Evolutionary conservation across 2,113 vertebrate genomes (phyloP).

Genomic region (Stictonetta naevosa): DNA sequence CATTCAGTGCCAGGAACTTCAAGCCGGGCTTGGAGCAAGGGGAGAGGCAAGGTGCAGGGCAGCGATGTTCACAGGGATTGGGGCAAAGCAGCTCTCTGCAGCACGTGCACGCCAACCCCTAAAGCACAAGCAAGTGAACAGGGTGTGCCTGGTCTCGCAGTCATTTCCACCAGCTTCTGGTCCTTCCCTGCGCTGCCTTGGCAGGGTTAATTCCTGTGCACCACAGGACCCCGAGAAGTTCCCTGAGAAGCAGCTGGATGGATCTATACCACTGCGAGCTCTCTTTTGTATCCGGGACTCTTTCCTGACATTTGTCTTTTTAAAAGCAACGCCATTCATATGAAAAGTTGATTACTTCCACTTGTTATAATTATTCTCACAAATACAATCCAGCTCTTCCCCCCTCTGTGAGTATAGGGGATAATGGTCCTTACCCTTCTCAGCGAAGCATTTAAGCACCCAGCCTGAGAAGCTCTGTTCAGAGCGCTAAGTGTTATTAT

Average conservation of each 20-base stretch:
- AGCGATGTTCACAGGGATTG: fast-evolving
- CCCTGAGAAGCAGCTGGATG: constrained; percentile 26
- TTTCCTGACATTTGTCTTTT: not conserved
- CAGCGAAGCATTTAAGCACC: not conserved
- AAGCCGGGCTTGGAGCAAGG: not conserved
- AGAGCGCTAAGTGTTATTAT: constrained; percentile 25
- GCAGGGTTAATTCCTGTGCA: constrained; percentile 8
- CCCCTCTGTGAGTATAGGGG: not conserved
- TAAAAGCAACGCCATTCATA: constrained; percentile 35
- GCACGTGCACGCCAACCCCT: not conserved
- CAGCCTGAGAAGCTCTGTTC: constrained; percentile 42
- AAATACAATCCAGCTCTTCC: constrained; percentile 35
- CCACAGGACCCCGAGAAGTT: not conserved
- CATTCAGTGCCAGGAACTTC: not conserved
- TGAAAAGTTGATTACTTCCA: constrained; percentile 44
- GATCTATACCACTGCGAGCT: not conserved
- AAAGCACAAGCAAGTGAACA: fast-evolving
- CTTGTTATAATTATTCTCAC: constrained; percentile 40
- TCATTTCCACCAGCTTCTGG: not conserved
- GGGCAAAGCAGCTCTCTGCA: not conserved
- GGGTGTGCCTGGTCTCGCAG: not conserved
- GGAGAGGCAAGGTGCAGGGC: not conserved
- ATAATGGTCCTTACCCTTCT: constrained; percentile 43
- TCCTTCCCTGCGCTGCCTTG: not conserved
- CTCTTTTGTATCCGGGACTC: not conserved